Base-by-base conservation (phyloP, 2,113 vertebrate genomes). In the Otis tarda region DNA sequence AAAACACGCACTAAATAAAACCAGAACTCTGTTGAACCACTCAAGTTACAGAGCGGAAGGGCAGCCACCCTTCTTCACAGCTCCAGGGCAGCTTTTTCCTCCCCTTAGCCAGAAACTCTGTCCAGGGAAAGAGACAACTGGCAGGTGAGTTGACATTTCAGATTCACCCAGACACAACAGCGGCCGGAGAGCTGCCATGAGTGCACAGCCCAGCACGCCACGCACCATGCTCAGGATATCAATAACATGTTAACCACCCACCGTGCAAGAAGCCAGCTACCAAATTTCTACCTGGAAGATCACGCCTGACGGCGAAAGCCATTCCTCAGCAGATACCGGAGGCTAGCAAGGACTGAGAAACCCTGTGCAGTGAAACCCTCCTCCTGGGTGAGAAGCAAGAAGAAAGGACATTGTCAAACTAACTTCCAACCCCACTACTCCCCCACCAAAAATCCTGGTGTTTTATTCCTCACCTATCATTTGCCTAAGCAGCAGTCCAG, bases 181-280 rank as follows among this genome's bases (percentile, higher is more conserved):
- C 2, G 4, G 65, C 63, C 63, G 20, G 33, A 37, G 78, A 7
- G 28, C 33, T 18, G 47, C 67, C 23, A 14, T 43, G 41, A 43
- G 14, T 43, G 6, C 53, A 8, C 25, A 35, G 41, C 31, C 15
- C 25, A 2, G 43, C 53, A 5, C 8, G 14, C 41, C 41, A 43
- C 41, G 6, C 41, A 43, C 41, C 14, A 14, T 43, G 41, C 47
- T 33, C 35, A 6, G 14, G 18, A 1, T 7, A n/a, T 7, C 80
- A 12, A 3, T 7, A 13, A 15, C 7, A 0, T 3, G 4, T 45
- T 3, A 37, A 13, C 41, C 41, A 21, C 49, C 31, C 50, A 4
- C 33, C 6, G 8, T 1, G 30, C 70, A 37, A 49, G 45, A 2
- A 19, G 24, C 30, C 43, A 59, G 52, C 41, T 21, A 33, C 23